Conservation (phyloP, 2,113 vertebrate genomes). For the Emydura subglobosa region DNA sequence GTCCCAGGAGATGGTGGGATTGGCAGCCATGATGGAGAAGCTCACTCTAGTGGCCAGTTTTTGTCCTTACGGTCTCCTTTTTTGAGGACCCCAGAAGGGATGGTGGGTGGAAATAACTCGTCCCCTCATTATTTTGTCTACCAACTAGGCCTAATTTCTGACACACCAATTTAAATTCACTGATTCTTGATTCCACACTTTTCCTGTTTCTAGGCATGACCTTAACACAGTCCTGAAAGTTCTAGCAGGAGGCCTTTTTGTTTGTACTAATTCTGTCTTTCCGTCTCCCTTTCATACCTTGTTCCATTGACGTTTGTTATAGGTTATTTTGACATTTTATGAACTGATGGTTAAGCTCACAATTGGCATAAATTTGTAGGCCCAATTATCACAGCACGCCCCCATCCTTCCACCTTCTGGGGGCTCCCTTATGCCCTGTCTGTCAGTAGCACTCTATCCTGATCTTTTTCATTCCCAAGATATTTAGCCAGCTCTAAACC, state of each 20-base stretch:
- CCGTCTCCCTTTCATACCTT: not conserved
- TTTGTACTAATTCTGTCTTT: not conserved
- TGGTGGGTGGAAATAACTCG: not conserved
- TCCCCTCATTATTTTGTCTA: not conserved
- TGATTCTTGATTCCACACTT: not conserved
- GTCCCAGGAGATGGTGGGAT: not conserved
- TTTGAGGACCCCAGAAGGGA: not conserved
- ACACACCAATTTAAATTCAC: not conserved
- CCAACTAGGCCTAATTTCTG: not conserved
- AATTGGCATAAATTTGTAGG: not conserved
- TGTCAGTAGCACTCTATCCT: not conserved
- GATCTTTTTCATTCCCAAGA: conserved; percentile 3
- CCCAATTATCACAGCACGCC: not conserved
- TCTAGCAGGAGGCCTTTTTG: not conserved
- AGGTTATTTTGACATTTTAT: not conserved
- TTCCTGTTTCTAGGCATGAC: not conserved
- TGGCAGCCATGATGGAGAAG: not conserved
- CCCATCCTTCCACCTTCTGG: not conserved
- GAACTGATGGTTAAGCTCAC: not conserved
- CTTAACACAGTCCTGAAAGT: not conserved
- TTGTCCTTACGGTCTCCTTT: not conserved
- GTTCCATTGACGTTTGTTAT: not conserved
- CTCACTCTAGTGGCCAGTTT: not conserved
- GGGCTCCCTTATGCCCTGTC: not conserved
- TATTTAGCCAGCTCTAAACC: not conserved